A percentile compares a stretch with the other conserved stretches of the same genome.
Evolutionary conservation across 2,113 vertebrate species (phyloP).

Genomic region (Micronycteris hirsuta): DNA sequence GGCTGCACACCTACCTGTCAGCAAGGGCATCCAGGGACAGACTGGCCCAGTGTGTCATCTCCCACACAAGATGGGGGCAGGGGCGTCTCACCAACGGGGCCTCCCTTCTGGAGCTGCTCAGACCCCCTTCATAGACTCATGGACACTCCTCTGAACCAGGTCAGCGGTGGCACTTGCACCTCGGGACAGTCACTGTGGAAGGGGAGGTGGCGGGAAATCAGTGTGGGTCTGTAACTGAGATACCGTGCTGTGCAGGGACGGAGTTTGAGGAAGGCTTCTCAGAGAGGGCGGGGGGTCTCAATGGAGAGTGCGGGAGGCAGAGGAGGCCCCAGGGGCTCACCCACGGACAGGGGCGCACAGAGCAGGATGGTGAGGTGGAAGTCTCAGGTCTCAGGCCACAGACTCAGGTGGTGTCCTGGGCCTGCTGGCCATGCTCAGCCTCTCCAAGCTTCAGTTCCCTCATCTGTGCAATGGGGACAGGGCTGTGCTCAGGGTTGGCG

Average conservation of each 20-base stretch:
- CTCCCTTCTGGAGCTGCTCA: neutral
- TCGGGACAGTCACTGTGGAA: neutral
- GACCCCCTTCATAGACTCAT: neutral
- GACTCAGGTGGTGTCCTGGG: neutral
- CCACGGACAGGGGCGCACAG: neutral
- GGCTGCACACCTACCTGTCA: neutral
- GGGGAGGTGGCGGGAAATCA: neutral
- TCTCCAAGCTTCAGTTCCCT: neutral
- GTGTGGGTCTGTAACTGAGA: neutral
- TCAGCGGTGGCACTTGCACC: neutral
- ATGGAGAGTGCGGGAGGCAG: neutral
- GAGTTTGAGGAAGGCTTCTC: neutral
- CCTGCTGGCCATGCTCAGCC: neutral
- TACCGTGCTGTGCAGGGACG: neutral
- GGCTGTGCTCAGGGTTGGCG: neutral
- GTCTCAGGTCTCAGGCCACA: neutral
- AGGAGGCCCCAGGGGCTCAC: neutral
- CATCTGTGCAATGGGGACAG: neutral
- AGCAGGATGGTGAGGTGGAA: neutral
- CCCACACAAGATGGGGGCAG: neutral
- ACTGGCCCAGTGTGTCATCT: neutral
- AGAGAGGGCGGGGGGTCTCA: neutral
- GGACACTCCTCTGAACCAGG: neutral
- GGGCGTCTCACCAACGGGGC: too few species aligned
- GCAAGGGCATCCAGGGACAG: neutral